A percentile compares a stretch with the other conserved stretches of the same genome.
Conservation (phyloP, 2,113 vertebrate species). For the Hassar affinis region DNA sequence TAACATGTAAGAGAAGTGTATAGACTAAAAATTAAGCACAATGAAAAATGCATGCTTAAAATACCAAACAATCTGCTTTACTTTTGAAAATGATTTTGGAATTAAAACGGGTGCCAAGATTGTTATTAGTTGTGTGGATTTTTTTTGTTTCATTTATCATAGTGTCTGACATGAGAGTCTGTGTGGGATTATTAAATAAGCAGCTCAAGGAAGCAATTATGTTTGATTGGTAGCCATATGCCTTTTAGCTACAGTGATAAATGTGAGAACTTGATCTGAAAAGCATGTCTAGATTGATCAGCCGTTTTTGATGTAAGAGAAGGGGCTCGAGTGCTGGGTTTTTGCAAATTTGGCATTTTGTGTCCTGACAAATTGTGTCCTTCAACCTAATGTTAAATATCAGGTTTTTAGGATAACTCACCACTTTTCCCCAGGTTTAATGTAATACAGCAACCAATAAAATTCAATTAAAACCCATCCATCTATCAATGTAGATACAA, state of each 20-base stretch:
- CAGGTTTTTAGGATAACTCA: too few species aligned
- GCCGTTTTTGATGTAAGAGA: background rate
- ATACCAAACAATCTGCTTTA: background rate
- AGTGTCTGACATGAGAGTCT: background rate
- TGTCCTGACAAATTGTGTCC: too few species aligned
- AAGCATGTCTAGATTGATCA: background rate
- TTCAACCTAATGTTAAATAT: too few species aligned
- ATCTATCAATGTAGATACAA: too few species aligned
- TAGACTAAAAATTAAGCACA: background rate
- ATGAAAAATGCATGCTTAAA: background rate
- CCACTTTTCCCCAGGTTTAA: background rate
- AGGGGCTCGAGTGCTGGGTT: background rate
- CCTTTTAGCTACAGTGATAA: background rate
- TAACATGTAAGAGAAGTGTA: background rate
- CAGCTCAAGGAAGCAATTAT: background rate
- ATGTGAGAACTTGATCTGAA: background rate
- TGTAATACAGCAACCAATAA: background rate
- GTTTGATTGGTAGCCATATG: background rate
- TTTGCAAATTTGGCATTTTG: background rate
- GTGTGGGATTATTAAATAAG: background rate
- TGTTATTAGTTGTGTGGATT: background rate
- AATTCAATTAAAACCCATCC: too few species aligned
- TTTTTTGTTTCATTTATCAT: background rate
- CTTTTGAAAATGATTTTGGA: background rate
- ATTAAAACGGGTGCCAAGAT: background rate